Evolutionary conservation across 2,888 invertebrate genomes (phyloP), one percentile per base, ranked within the genome.

Genomic region (Endomychus coccineus): DNA sequence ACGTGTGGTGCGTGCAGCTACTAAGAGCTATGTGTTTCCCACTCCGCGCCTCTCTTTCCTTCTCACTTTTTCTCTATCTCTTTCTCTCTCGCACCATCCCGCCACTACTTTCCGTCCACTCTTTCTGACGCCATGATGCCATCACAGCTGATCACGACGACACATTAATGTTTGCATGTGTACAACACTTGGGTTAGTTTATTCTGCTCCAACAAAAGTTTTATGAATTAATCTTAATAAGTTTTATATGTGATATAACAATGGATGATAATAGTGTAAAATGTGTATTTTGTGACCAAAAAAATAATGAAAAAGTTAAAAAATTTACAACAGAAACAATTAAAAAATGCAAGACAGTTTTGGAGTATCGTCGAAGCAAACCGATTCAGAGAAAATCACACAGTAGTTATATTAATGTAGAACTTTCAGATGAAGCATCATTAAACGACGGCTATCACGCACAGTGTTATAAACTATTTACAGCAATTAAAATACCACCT

Each of bases 311-410:
- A 28, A 35, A 35, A 35, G 12, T 15, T 3, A 35, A 11, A 16
- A 28, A 35, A 28, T 35, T 35, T 35, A 10, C 27, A 3, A 3
- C 16, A 27, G 35, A 35, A 16, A 35, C 16, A 12, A 11, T 28
- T 19, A 2, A 19, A 35, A 35, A 35, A 19, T 35, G 28, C 12
- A 28, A 7, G 12, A 19, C n/a, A 4, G 13, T 35, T 27, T 27
- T 28, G 6, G 35, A 35, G 28, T 35, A 35, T 35, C 35, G 35
- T n/a, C 11, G 14, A 27, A 15, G 11, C 13, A 27, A 27, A n/a
- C 27, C 27, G 4, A 15, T 11, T 27, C 6, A 5, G 13, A 11
- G 28, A 12, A 17, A 28, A 35, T 13, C 35, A 3, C 3, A 19
- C 21, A 19, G 11, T 9, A 12, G 5, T 28, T 35, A 35, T 17